A percentile compares a stretch with the other conserved stretches of the same genome.
Evolutionary conservation across 30 jellyfish, hydroid and myxozoan genomes (phyloP).

Genomic region (Chironex yamaguchii): DNA sequence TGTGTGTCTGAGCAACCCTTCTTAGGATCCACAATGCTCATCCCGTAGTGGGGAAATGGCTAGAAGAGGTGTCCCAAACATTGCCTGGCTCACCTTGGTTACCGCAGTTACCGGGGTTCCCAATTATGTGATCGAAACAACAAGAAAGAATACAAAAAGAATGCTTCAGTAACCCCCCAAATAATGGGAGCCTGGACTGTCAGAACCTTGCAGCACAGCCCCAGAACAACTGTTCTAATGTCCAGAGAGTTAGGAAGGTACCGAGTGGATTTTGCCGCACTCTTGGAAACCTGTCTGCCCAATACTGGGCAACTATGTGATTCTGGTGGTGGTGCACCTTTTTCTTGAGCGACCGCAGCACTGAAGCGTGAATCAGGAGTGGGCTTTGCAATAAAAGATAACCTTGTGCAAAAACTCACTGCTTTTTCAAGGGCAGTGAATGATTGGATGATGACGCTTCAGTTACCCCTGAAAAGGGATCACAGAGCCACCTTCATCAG

Average conservation of each 20-base stretch:
- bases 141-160: no score
- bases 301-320: background rate
- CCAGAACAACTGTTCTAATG: background rate
- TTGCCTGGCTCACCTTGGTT: background rate
- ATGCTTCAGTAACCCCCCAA: no score
- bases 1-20: no score
- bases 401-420: constrained; percentile 5
- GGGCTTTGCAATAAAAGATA: constrained; percentile 9
- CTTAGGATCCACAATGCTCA: background rate
- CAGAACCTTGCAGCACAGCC: no score
- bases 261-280: constrained; percentile 20
- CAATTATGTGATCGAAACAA: constrained; percentile 19
- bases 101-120: constrained; percentile 6
- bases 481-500: constrained; percentile 12
- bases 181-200: no score
- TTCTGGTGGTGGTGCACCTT: background rate
- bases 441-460: constrained; percentile 59
- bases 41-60: background rate
- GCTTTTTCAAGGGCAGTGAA: constrained; percentile 6
- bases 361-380: constrained; percentile 35
- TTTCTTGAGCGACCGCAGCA: constrained; percentile 5
- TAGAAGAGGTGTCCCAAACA: constrained; percentile 39
- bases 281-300: constrained; percentile 1
- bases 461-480: constrained; percentile 13
- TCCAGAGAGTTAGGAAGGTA: background rate